These are phyloP conservation scores for Drosophila malerkotliana DNA, from an alignment of 1,140 invertebrate species.

Conservation along the genomic window DNA sequence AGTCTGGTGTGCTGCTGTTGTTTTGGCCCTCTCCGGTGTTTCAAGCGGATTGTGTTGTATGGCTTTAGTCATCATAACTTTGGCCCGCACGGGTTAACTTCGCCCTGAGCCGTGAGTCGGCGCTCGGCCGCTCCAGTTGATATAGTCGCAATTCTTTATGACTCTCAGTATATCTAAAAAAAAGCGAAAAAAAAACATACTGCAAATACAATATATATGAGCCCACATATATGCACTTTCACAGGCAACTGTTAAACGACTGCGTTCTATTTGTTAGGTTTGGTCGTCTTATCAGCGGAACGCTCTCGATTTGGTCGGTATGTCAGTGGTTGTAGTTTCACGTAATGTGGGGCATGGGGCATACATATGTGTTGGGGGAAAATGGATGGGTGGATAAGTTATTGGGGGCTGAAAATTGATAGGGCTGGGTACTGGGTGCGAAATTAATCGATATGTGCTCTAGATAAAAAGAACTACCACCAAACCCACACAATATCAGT, in stretches of 20 bases:
- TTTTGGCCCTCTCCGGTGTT: slow-evolving; percentile 29
- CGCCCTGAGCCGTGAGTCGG: slow-evolving; percentile 12
- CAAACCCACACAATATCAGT: background rate
- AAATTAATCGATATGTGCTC: slow-evolving; percentile 4
- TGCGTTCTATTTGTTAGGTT: slow-evolving; percentile 13
- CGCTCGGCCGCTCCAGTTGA: slow-evolving; percentile 4
- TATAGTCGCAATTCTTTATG: slow-evolving; percentile 28
- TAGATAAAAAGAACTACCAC: background rate
- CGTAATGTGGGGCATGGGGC: slow-evolving; percentile 33
- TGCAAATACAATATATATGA: slow-evolving; percentile 36
- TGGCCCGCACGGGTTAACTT: slow-evolving; percentile 30
- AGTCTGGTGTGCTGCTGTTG: slow-evolving; percentile 11
- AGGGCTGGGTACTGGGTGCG: background rate
- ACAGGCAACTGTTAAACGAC: slow-evolving; percentile 57
- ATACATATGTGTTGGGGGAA: background rate
- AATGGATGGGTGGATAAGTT: slow-evolving; percentile 28
- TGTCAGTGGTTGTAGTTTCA: slow-evolving; percentile 9
- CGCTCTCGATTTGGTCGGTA: slow-evolving; percentile 37
- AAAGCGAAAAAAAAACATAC: slow-evolving; percentile 23
- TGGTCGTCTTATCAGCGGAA: slow-evolving; percentile 54
- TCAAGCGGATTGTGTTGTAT: slow-evolving; percentile 18
- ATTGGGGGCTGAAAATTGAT: slow-evolving; percentile 29
- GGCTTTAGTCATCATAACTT: slow-evolving; percentile 42
- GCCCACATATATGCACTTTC: slow-evolving; percentile 37
- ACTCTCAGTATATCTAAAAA: slow-evolving; percentile 59